These are phyloP conservation scores for Molossus molossus DNA, from an alignment of 2,797 vertebrate species.

Conservation along the genomic window DNA sequence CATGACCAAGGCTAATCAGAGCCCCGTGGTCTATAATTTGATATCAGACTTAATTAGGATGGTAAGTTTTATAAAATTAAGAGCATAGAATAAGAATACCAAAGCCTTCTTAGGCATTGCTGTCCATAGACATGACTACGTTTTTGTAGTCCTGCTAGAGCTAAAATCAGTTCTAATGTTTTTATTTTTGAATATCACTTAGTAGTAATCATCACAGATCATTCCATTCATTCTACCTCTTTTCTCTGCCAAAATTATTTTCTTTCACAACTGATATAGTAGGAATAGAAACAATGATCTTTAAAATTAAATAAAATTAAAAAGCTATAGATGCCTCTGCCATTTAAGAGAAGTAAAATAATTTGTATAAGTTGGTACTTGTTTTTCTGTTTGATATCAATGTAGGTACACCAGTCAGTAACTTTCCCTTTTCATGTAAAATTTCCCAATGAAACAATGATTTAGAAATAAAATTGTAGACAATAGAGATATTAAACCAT, in stretches of 20 bases:
- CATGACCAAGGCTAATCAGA: not conserved
- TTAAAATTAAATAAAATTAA: not conserved
- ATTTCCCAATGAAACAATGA: not conserved
- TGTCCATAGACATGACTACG: not conserved
- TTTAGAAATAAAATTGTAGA: not conserved
- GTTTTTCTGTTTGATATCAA: conserved; percentile 27
- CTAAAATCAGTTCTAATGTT: not conserved
- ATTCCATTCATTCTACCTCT: not conserved
- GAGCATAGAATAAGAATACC: not conserved
- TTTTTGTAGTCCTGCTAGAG: not conserved
- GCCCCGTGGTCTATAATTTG: not conserved
- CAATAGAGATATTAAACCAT: not conserved
- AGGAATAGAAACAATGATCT: not conserved
- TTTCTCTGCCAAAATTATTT: not conserved
- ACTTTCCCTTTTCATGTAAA: not conserved
- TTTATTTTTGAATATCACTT: not conserved
- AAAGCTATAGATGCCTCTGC: not conserved
- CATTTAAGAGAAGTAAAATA: conserved; percentile 28
- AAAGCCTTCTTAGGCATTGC: not conserved
- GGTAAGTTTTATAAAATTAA: not conserved
- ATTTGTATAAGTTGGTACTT: not conserved
- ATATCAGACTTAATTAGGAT: not conserved
- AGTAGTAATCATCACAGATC: not conserved
- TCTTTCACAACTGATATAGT: not conserved
- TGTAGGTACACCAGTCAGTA: not conserved